phyloP scores from a whole-genome alignment of 2,797 vertebrate genomes.

The Gobionotothen gibberifrons region DNA sequence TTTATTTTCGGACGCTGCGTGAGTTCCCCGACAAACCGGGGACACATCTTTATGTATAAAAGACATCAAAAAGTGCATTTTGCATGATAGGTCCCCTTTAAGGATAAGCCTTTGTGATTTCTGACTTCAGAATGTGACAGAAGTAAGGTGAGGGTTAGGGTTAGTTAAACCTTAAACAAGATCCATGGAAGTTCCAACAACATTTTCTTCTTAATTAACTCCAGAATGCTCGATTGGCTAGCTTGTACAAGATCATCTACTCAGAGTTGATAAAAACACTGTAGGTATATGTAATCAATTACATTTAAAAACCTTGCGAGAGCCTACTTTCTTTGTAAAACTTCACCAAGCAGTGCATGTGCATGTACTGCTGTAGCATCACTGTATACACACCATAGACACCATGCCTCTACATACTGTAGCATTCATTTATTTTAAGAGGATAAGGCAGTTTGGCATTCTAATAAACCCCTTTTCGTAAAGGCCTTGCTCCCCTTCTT shows the following conservation, averaged over 20 bases:
- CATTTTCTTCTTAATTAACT: background rate
- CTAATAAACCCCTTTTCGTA: no score
- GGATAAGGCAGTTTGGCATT: no score
- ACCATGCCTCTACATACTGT: no score
- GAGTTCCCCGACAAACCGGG: no score
- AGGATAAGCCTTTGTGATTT: slow-evolving; percentile 22
- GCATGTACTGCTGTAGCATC: background rate
- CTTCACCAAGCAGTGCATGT: background rate
- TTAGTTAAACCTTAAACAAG: slow-evolving; percentile 11
- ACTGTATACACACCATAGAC: no score
- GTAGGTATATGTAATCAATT: background rate
- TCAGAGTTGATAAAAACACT: background rate
- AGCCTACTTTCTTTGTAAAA: background rate
- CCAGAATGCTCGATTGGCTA: background rate
- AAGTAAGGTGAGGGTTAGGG: background rate
- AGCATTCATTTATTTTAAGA: background rate
- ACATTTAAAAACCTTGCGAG: background rate
- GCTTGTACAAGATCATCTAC: background rate
- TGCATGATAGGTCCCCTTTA: background rate
- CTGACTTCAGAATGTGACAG: slow-evolving; percentile 10
- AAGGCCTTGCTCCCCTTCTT: no score
- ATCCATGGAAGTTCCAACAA: background rate
- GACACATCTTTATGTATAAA: no score
- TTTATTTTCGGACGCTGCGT: no score
- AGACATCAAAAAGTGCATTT: no score